Percentiles rank a stretch among this genome's conserved stretches.
These are phyloP conservation scores for Trichonephila clavipes DNA, from an alignment of 1,140 invertebrate genomes.

Conservation along the genomic window DNA sequence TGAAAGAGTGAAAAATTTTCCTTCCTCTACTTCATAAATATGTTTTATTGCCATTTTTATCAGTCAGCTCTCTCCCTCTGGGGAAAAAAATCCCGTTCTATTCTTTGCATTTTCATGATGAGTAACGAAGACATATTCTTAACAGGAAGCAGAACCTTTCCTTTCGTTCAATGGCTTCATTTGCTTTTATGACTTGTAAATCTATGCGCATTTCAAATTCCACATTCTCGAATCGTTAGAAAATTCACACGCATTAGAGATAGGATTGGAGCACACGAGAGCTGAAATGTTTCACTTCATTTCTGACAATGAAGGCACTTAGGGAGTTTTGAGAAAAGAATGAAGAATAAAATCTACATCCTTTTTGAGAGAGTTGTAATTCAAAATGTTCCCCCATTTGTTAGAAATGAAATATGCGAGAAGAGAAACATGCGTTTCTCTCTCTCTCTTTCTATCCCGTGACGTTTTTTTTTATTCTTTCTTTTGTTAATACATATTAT, in stretches of 20 bases:
- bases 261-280: neutral
- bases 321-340: neutral
- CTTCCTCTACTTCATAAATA: neutral
- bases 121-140: neutral
- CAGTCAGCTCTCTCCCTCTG: neutral
- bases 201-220: slow-evolving; percentile 9
- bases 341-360: neutral
- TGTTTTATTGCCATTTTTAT: neutral
- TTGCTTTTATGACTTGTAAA: slow-evolving; percentile 17
- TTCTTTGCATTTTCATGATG: neutral
- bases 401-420: no score
- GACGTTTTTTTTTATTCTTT: neutral
- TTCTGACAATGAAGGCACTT: neutral
- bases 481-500: no score
- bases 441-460: no score
- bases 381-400: no score
- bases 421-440: no score
- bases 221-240: neutral
- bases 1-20: neutral
- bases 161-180: neutral
- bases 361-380: neutral
- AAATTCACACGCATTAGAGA: neutral
- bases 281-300: neutral
- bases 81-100: neutral
- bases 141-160: neutral